Percentiles rank a stretch among this genome's conserved stretches.
Evolutionary conservation across 1,140 invertebrate species (phyloP).

Genomic region (Drosophila kanapiae): DNA sequence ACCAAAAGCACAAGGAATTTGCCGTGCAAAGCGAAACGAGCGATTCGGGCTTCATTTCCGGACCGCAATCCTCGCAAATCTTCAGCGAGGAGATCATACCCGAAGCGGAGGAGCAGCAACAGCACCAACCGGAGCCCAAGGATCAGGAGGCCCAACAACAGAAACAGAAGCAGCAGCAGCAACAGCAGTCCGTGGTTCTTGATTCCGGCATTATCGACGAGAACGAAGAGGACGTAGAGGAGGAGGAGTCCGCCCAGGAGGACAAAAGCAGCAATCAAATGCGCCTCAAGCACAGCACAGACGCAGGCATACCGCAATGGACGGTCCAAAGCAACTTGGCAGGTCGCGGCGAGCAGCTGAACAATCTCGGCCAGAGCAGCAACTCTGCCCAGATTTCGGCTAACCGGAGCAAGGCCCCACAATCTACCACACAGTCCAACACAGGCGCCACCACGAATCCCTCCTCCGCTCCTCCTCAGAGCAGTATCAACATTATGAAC

Average conservation of each 20-base stretch:
- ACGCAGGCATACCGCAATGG: slow-evolving; percentile 68
- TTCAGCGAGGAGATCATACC: slow-evolving; percentile 63
- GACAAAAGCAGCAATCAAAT: slow-evolving; percentile 52
- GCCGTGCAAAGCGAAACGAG: slow-evolving; percentile 82
- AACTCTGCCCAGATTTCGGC: slow-evolving; percentile 14
- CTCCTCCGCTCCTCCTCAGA: slow-evolving; percentile 19
- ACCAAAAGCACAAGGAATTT: slow-evolving; percentile 67
- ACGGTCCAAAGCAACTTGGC: slow-evolving; percentile 60
- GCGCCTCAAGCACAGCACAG: slow-evolving; percentile 63
- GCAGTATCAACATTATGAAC: slow-evolving; percentile 66
- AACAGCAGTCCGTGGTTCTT: slow-evolving; percentile 35
- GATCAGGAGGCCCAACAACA: slow-evolving; percentile 13
- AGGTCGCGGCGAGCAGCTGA: slow-evolving; percentile 52
- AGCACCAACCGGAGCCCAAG: slow-evolving; percentile 19
- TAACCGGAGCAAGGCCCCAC: slow-evolving; percentile 29
- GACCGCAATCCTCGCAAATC: slow-evolving; percentile 75
- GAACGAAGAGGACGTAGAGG: slow-evolving; percentile 57
- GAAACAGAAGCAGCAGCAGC: slow-evolving; percentile 23
- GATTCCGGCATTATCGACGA: slow-evolving; percentile 79
- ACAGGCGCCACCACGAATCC: slow-evolving; percentile 36
- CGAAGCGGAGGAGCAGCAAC: slow-evolving; percentile 23
- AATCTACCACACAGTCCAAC: slow-evolving; percentile 29
- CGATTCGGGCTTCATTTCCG: slow-evolving; percentile 85
- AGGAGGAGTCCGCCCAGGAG: slow-evolving; percentile 33
- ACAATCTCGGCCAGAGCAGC: slow-evolving; percentile 57